These are phyloP conservation scores for Drosophila anomalata DNA, from an alignment of 2,888 invertebrate genomes.

Conservation along the genomic window DNA sequence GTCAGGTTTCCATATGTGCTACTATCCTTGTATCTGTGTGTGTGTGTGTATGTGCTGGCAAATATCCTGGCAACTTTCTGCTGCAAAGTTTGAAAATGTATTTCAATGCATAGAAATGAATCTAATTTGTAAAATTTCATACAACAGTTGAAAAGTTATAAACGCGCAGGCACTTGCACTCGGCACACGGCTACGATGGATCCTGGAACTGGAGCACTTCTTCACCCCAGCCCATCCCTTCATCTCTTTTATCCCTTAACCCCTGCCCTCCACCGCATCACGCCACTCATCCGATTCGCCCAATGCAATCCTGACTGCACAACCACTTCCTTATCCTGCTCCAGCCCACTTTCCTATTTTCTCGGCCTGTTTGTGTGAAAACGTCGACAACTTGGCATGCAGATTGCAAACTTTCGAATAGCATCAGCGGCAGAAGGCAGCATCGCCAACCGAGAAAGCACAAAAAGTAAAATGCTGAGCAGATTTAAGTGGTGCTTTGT, in stretches of 20 bases:
- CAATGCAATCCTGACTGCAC: constrained; percentile 10
- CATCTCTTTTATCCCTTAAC: background rate
- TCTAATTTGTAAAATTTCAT: constrained; percentile 80
- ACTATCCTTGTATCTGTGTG: constrained; percentile 1
- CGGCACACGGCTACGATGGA: constrained; percentile 55
- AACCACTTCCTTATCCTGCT: constrained; percentile 12
- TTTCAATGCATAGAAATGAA: constrained; percentile 80
- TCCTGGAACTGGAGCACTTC: constrained; percentile 12
- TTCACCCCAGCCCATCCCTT: background rate
- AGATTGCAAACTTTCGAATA: constrained; percentile 77
- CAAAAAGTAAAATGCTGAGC: constrained; percentile 58
- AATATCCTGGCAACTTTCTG: constrained; percentile 78
- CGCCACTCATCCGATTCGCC: constrained; percentile 7
- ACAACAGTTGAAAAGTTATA: constrained; percentile 80
- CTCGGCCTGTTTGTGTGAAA: constrained; percentile 70
- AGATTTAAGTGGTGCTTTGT: constrained; percentile 79
- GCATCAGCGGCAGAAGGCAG: constrained; percentile 56
- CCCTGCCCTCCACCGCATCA: background rate
- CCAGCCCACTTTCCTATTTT: constrained; percentile 22
- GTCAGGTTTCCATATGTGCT: constrained; percentile 30
- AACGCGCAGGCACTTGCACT: constrained; percentile 79
- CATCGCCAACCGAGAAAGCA: constrained; percentile 41
- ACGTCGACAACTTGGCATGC: constrained; percentile 79
- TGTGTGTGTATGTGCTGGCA: constrained; percentile 51
- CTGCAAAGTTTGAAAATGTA: constrained; percentile 76